Conservation (phyloP, 2,113 vertebrate species). For the Stegastes partitus region DNA sequence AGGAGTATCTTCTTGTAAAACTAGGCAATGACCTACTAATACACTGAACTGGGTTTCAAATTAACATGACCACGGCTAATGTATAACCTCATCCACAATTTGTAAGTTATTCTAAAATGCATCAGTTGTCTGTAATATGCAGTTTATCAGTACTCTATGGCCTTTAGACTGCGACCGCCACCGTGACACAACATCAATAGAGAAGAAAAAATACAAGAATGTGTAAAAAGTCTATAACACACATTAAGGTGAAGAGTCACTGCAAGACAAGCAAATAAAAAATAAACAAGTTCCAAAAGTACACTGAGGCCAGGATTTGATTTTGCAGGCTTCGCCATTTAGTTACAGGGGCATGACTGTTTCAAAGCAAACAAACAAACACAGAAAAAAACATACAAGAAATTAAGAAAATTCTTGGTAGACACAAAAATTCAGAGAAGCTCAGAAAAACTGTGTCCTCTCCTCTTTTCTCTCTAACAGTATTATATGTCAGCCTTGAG, state of each 20-base stretch:
- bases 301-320: neutral
- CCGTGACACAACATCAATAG: slow-evolving; percentile 41
- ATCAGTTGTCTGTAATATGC: slow-evolving; percentile 30
- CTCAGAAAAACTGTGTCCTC: neutral
- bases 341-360: neutral
- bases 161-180: slow-evolving; percentile 63
- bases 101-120: neutral
- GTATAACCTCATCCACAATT: neutral
- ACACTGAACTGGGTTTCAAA: slow-evolving; percentile 4
- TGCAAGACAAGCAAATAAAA: slow-evolving; percentile 38
- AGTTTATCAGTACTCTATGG: slow-evolving; percentile 47
- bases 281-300: slow-evolving; percentile 6
- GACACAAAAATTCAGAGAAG: neutral
- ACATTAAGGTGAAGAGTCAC: slow-evolving; percentile 67
- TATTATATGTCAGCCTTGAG: neutral
- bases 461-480: neutral
- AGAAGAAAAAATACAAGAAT: slow-evolving; percentile 43
- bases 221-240: slow-evolving; percentile 65
- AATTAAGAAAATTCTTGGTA: neutral
- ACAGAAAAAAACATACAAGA: neutral
- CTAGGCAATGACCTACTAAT: slow-evolving; percentile 18
- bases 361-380: neutral
- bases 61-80: neutral
- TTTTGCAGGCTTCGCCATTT: neutral
- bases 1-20: neutral